phyloP scores from a whole-genome alignment of 1,140 invertebrate genomes.

The Solen grandis region DNA sequence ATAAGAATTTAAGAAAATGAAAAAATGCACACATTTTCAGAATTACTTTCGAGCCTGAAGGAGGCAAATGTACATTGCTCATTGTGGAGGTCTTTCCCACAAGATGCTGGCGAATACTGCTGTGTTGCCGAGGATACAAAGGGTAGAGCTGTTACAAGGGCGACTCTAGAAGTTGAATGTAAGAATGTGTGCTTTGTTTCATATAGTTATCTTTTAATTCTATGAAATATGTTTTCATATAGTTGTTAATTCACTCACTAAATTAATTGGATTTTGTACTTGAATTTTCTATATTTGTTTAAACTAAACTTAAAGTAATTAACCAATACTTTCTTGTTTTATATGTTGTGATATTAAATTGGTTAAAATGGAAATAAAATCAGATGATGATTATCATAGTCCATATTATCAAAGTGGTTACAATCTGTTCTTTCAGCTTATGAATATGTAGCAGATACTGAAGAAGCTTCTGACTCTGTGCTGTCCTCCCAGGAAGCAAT shows the following conservation, averaged over 20 bases:
- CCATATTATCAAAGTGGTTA: no score
- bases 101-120: constrained; percentile 97
- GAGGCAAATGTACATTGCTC: constrained; percentile 72
- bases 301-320: no score
- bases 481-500: constrained; percentile 75
- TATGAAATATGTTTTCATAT: no score
- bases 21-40: no score
- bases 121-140: constrained; percentile 94
- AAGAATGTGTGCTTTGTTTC: constrained; percentile 53
- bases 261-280: neutral
- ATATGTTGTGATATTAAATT: no score
- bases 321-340: no score
- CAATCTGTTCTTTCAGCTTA: constrained; percentile 92
- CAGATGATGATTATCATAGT: no score
- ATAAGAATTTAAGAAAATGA: no score
- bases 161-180: constrained; percentile 89
- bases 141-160: constrained; percentile 91
- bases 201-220: no score
- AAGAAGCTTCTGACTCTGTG: constrained; percentile 85
- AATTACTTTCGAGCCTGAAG: constrained; percentile 72
- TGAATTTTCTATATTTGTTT: no score
- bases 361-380: no score
- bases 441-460: constrained; percentile 94
- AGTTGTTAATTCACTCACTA: neutral
- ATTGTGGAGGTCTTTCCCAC: constrained; percentile 86